phyloP scores from a whole-genome alignment of 2,797 vertebrate genomes.

The Poeciliopsis gracilis region DNA sequence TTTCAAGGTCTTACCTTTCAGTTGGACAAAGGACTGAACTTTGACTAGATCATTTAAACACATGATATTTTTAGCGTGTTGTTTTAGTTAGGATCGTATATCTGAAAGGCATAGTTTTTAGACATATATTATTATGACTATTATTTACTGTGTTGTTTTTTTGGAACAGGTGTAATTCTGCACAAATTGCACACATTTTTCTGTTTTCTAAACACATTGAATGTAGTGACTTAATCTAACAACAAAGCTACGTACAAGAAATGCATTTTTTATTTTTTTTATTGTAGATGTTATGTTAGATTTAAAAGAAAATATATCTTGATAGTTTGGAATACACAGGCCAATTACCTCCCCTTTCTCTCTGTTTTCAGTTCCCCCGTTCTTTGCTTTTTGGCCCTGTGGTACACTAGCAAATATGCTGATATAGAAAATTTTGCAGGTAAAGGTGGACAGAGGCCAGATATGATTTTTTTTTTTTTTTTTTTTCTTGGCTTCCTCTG shows the following conservation, averaged over 20 bases:
- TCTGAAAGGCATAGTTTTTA: not conserved
- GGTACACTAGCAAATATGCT: conserved; percentile 71
- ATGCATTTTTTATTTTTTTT: not conserved
- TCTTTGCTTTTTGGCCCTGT: conserved; percentile 49
- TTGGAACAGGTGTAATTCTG: not conserved
- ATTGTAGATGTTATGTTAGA: not conserved
- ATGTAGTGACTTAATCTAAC: conserved; percentile 54
- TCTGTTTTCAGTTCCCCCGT: conserved; percentile 10
- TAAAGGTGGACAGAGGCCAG: conserved; percentile 78
- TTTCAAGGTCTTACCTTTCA: not conserved
- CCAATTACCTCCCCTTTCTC: conserved; percentile 49
- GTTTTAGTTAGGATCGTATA: not conserved
- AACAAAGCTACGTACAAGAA: not conserved
- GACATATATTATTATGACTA: not conserved
- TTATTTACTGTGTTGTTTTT: not conserved
- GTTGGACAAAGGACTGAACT: not conserved
- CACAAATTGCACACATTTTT: conserved; percentile 42
- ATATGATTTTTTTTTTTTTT: conserved; percentile 42
- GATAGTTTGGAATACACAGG: conserved; percentile 39
- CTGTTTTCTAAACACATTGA: conserved; percentile 17
- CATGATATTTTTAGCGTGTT: not conserved
- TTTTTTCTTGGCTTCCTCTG: conserved; percentile 57
- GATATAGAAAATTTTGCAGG: conserved; percentile 70
- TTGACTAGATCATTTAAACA: not conserved
- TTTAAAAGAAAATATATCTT: conserved; percentile 48